These are phyloP conservation scores for Hydrolagus affinis DNA, from an alignment of 2,113 vertebrate species.

Conservation along the genomic window DNA sequence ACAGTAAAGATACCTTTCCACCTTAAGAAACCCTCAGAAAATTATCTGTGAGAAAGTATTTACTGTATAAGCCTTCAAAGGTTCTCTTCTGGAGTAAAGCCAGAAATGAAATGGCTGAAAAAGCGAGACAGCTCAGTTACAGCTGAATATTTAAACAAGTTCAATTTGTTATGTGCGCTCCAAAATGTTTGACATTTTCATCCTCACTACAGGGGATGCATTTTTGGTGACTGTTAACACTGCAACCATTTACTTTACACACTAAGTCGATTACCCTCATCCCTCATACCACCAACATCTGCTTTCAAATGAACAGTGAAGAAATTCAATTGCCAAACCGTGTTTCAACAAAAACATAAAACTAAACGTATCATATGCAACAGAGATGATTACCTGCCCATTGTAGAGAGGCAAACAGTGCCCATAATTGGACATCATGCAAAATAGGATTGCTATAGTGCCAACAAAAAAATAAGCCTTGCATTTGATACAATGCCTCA, in stretches of 20 bases:
- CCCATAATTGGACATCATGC: no score
- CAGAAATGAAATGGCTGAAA: not conserved
- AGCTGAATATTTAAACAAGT: not conserved
- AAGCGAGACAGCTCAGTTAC: not conserved
- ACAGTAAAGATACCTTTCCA: not conserved
- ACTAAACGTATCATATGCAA: no score
- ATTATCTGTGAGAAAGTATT: not conserved
- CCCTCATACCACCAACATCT: no score
- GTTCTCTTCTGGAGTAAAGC: not conserved
- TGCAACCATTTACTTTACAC: not conserved
- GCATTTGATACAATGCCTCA: no score
- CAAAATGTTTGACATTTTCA: constrained; percentile 3
- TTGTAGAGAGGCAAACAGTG: no score
- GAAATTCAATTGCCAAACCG: not conserved
- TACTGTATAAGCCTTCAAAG: not conserved
- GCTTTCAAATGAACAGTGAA: not conserved
- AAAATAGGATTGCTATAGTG: no score
- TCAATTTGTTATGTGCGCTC: not conserved
- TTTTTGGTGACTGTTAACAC: not conserved
- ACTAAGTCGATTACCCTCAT: not conserved
- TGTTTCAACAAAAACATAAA: not conserved
- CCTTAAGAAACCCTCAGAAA: not conserved
- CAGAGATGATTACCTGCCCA: no score
- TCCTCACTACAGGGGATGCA: no score
- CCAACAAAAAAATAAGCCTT: no score